Percentiles rank a stretch among this genome's conserved stretches.
Evolutionary conservation across 1,140 invertebrate genomes (phyloP).

Genomic region (Berghia stephanieae): DNA sequence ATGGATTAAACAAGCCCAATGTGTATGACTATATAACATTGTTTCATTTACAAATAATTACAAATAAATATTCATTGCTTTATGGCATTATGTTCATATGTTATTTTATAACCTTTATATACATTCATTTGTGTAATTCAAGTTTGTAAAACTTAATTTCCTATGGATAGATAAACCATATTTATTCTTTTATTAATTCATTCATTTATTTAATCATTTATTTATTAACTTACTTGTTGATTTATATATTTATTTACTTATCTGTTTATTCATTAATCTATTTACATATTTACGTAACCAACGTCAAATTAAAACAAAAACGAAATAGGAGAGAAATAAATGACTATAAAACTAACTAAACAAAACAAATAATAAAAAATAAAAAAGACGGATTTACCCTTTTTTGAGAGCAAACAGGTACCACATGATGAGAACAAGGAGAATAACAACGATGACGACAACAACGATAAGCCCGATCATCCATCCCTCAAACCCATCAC

Average conservation of each 20-base stretch:
- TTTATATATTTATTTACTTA: too few relatives aligned
- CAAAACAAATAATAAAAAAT: too few relatives aligned
- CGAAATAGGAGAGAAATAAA: background rate
- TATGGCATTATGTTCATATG: too few relatives aligned
- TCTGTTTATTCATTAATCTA: too few relatives aligned
- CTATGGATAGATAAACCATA: background rate
- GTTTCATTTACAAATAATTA: too few relatives aligned
- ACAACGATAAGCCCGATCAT: conserved; percentile 40
- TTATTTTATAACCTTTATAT: too few relatives aligned
- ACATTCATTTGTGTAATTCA: background rate
- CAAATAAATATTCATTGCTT: too few relatives aligned
- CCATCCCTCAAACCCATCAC: conserved; percentile 38
- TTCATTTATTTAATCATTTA: too few relatives aligned
- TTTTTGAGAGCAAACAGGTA: conserved; percentile 34
- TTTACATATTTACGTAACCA: background rate
- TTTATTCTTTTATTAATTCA: background rate
- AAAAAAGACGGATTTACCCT: conserved; percentile 26
- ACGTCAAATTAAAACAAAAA: background rate
- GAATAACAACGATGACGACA: conserved; percentile 26
- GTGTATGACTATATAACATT: too few relatives aligned
- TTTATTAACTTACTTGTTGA: too few relatives aligned
- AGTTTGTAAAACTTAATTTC: background rate
- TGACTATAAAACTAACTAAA: background rate
- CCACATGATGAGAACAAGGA: conserved; percentile 23
- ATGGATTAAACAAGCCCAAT: too few relatives aligned